Conservation (phyloP, 2,797 vertebrate genomes). For the Nyctalus aviator region DNA sequence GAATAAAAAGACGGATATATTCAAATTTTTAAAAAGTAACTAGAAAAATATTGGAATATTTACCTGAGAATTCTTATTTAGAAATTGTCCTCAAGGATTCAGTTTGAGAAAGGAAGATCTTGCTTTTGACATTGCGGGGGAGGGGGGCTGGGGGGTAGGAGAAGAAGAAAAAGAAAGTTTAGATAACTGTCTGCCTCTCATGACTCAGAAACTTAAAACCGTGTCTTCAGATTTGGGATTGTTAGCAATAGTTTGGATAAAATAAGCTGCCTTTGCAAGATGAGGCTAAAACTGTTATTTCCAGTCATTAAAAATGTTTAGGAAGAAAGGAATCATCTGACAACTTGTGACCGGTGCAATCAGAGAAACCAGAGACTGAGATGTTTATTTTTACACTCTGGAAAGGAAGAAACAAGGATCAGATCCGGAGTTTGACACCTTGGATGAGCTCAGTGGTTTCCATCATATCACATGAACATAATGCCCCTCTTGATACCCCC, state of each 20-base stretch:
- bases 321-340: constrained; percentile 73
- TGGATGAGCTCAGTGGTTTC: constrained; percentile 67
- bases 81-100: constrained; percentile 21
- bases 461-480: constrained; percentile 56
- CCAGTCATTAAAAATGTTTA: constrained; percentile 69
- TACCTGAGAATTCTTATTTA: constrained; percentile 35
- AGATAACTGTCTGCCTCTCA: constrained; percentile 54
- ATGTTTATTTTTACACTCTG: constrained; percentile 78
- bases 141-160: no score
- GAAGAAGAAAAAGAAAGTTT: background rate
- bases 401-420: constrained; percentile 51
- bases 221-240: constrained; percentile 36
- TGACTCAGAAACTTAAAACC: constrained; percentile 65
- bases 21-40: background rate
- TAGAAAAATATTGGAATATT: background rate
- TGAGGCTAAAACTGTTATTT: constrained; percentile 67
- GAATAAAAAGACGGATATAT: background rate
- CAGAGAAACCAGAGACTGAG: constrained; percentile 63
- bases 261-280: constrained; percentile 65
- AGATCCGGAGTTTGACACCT: constrained; percentile 59
- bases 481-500: constrained; percentile 44
- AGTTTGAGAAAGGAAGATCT: constrained; percentile 20
- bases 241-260: constrained; percentile 46
- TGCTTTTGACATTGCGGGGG: background rate
- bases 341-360: constrained; percentile 71